Base-by-base conservation (phyloP, 2,888 invertebrate species). In the Tholera decimalis region DNA sequence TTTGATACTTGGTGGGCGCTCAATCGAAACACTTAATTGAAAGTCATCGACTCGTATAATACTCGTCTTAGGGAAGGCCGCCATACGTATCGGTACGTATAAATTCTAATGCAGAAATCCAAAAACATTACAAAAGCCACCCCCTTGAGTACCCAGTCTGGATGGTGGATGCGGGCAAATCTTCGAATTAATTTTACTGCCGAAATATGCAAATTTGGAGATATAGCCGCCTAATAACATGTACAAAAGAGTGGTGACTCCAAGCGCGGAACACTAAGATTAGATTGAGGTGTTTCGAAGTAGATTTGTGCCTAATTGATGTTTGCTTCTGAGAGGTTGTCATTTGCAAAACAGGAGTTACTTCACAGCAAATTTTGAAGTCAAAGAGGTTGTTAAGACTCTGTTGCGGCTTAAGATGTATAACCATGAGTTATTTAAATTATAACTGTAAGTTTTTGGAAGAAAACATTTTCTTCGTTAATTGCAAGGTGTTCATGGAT, bases 111-210 rank as follows among this genome's bases (percentile, higher is more conserved):
- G 94, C 94, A 94, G 90, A 94, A 91, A 92, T 93, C 91, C 93
- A 88, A 94, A 93, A 91, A 89, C 91, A 90, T 88, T 85, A 88
- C 79, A 74, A 82, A 78, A 76, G 70, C 82, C 83, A 87, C 87
- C 86, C 74, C 87, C 88, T 85, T 85, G 78, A 88, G 87, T 83
- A 86, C 86, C 86, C 86, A 28, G 89, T 88, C 91, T 88, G 86
- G 87, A 86, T 86, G 89, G 87, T 88, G 92, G 92, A 92, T 93
- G 93, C 93, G 93, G 94, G 95, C 93, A 95, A 96, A 96, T 96
- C 96, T 96, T 95, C 94, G 95, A 96, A 96, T 96, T 95, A 96
- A 96, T 96, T 96, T 96, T 95, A 96, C 94, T 95, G 93, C 92
- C 91, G 91, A 94, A 96, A 95, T 96, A 96, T 96, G 96, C 95